phyloP scores from a whole-genome alignment of 2,888 invertebrate species.

The Parapristionchus giblindavisi region DNA sequence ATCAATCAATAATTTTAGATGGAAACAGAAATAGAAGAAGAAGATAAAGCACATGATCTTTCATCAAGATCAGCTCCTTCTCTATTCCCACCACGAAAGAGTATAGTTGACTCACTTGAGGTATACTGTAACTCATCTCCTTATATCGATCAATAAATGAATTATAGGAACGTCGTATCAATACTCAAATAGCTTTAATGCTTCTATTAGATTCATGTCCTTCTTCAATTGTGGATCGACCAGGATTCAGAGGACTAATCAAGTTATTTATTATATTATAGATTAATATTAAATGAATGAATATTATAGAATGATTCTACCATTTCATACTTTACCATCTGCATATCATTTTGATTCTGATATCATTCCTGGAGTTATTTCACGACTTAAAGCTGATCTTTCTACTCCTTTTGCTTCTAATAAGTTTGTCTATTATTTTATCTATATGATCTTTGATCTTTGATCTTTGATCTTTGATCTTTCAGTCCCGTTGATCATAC shows the following conservation, averaged over 20 bases:
- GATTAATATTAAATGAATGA: not conserved
- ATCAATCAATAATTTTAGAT: not conserved
- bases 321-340: constrained; percentile 12
- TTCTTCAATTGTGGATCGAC: constrained; percentile 54
- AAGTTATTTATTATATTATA: not conserved
- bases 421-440: constrained; percentile 16
- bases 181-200: constrained; percentile 58
- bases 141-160: not conserved
- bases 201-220: constrained; percentile 57
- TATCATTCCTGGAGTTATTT: constrained; percentile 37
- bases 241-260: constrained; percentile 54
- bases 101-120: constrained; percentile 9
- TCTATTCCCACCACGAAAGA: not conserved
- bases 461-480: not conserved
- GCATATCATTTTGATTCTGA: constrained; percentile 31
- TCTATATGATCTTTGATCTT: not conserved
- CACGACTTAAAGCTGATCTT: constrained; percentile 19
- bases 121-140: not conserved
- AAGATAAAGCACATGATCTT: not conserved
- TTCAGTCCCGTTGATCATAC: too few species aligned
- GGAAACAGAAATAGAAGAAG: not conserved
- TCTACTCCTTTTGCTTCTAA: constrained; percentile 17
- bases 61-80: too few species aligned
- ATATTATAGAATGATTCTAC: constrained; percentile 23
- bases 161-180: constrained; percentile 26